Evolutionary conservation across 1,140 invertebrate species (phyloP), one percentile per base, ranked within the genome.

Genomic region (Metaphire vulgaris): DNA sequence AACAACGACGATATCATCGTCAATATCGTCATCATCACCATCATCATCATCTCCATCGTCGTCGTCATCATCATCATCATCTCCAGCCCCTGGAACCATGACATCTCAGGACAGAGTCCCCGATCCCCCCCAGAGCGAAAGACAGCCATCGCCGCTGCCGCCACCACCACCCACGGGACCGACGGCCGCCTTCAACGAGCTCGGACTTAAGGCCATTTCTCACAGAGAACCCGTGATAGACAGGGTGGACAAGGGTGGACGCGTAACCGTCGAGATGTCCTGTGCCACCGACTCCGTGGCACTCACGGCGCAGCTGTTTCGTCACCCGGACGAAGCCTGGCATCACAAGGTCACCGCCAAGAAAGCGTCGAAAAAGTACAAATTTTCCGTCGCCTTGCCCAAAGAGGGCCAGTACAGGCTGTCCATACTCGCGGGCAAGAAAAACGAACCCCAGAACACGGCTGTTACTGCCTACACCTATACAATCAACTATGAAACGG

Each of bases 291-390:
- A 30, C 21, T 56, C 41, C 21, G 74, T 83, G 0, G 76, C 80
- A 16, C 69, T 86, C 14, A 81, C 84, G 0, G 82, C 80, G 67
- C 81, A 86, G 41, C 81, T 86, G 34, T 72, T 85, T 1, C 74
- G 82, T 16, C 84, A 86, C 77, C 85, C 84, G 26, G 83, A 85
- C 64, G 82, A 84, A 65, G 85, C 86, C 34, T 82, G 82, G 68
- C 78, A 80, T 30, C 82, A 85, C 29, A 77, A 81, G 73, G 82
- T 83, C 12, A 79, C 79, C 12, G 79, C 81, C 16, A 77, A 81
- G 29, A 77, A 79, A 29, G 73, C 80, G 31, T 71, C 75, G 2
- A 79, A 80, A 56, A 78, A 73, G 14, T 80, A 80, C 28, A 80
- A 79, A 34, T 86, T 83, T 74, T 67, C 76, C 28, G 69, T 84